Evolutionary conservation across 2,113 vertebrate species (phyloP), one percentile per base, ranked within the genome.

Genomic region (Tychaedon coryphoeus): DNA sequence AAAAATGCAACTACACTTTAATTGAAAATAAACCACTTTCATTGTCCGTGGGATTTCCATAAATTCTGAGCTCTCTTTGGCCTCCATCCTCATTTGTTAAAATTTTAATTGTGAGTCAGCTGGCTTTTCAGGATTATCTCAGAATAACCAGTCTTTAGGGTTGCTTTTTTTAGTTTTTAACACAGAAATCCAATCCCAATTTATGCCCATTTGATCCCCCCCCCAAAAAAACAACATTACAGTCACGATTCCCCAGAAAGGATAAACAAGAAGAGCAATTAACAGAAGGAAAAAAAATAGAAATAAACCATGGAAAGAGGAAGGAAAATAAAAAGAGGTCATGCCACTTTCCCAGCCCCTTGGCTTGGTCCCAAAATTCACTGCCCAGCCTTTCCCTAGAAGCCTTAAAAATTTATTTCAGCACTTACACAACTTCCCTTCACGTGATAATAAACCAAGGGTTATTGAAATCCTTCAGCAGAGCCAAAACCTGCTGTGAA

Each of bases 391-490:
- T 74, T 96, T 96, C 81, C 24, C 69, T 25, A 36, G 84, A 89
- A 94, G 23, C 3, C 28, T 38, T 14, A 2, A 42, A 26, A 9
- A 26, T 26, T 3, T 16, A 12, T 36, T 57, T 13, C 58, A 70
- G 38, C 42, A 8, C 65, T 76, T 65, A 4, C 19, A 3, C 24
- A 50, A 16, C 29, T 70, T 12, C 47, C 72, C 71, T 7, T 38
- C 36, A 0, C 0, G 6, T 2, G 14, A 22, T 0, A n/a, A 8
- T 8, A 57, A 85, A 36, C 11, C 18, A 6, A 45, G 36, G 11
- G 22, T 31, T 36, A 47, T 1, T 60, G 23, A 8, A 70, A 60
- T n/a, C 8, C 53, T 42, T 9, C 2, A 56, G 50, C 36, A 50
- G 38, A 60, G 50, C 33, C 64, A 38, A 36, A 77, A 50, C 16